Conservation (phyloP, 2,113 vertebrate species). For the Brachyhypopomus gauderio region DNA sequence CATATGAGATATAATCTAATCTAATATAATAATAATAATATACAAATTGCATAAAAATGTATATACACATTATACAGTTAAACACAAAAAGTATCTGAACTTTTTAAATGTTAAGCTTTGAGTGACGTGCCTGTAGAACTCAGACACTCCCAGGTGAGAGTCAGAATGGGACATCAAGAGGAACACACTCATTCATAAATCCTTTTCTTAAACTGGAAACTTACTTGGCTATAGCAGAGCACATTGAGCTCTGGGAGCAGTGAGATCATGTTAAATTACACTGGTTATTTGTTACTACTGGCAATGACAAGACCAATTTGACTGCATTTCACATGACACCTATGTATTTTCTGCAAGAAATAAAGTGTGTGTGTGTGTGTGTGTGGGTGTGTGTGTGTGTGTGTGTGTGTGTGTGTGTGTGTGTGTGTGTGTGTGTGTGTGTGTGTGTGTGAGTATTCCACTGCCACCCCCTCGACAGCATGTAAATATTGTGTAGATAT, state of each 20-base stretch:
- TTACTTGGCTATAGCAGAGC: not conserved
- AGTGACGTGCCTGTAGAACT: conserved; percentile 50
- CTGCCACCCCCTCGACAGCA: conserved; percentile 41
- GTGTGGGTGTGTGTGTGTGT: conserved; percentile 51
- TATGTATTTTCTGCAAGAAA: not conserved
- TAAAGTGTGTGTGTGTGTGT: not conserved
- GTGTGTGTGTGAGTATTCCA: conserved; percentile 54
- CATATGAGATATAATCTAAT: not conserved
- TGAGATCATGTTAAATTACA: conserved; percentile 25
- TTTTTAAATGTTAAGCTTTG: not conserved
- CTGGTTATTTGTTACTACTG: conserved; percentile 18
- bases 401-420: conserved; percentile 4
- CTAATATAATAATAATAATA: not conserved
- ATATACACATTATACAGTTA: too few relatives aligned
- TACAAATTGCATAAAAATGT: too few relatives aligned
- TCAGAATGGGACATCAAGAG: conserved; percentile 34
- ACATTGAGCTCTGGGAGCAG: not conserved
- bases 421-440: conserved; percentile 44
- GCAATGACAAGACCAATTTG: not conserved
- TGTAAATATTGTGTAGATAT: conserved; percentile 8
- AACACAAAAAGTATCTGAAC: too few relatives aligned
- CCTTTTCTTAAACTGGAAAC: conserved; percentile 28
- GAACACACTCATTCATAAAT: conserved; percentile 36
- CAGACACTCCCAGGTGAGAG: not conserved
- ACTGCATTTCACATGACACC: not conserved